Evolutionary conservation across 2,888 invertebrate genomes (phyloP).

Genomic region (Galerucella calmariensis): DNA sequence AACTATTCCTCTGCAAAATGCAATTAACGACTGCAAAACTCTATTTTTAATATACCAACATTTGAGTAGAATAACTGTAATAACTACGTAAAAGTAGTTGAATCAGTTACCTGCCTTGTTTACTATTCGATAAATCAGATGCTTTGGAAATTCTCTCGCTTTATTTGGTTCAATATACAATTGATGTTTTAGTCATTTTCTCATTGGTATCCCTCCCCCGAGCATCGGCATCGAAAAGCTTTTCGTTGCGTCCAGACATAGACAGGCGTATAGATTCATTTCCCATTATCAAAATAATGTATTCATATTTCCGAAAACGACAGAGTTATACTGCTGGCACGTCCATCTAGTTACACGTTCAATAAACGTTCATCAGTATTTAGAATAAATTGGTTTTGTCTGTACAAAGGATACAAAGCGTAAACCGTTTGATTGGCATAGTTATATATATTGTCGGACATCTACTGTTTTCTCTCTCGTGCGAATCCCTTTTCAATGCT

Average conservation of each 20-base stretch:
- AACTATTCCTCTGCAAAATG: too few relatives aligned
- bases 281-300: slow-evolving; percentile 46
- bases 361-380: slow-evolving; percentile 46
- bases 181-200: background rate
- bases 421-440: slow-evolving; percentile 57
- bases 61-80: too few relatives aligned
- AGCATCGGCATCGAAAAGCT: slow-evolving; percentile 9
- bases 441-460: slow-evolving; percentile 52
- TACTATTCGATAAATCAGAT: background rate
- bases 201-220: background rate
- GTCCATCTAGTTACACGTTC: slow-evolving; percentile 42
- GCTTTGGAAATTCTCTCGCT: background rate
- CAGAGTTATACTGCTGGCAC: slow-evolving; percentile 32
- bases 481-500: slow-evolving; percentile 14
- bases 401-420: slow-evolving; percentile 53
- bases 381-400: slow-evolving; percentile 54
- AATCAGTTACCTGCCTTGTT: background rate
- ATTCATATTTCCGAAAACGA: slow-evolving; percentile 47
- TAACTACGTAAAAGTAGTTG: too few relatives aligned
- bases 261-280: slow-evolving; percentile 37
- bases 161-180: background rate
- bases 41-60: too few relatives aligned
- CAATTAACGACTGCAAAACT: too few relatives aligned
- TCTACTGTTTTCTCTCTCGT: slow-evolving; percentile 29
- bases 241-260: slow-evolving; percentile 31